These are phyloP conservation scores for Perca flavescens DNA, from an alignment of 2,113 vertebrate genomes.

Conservation along the genomic window DNA sequence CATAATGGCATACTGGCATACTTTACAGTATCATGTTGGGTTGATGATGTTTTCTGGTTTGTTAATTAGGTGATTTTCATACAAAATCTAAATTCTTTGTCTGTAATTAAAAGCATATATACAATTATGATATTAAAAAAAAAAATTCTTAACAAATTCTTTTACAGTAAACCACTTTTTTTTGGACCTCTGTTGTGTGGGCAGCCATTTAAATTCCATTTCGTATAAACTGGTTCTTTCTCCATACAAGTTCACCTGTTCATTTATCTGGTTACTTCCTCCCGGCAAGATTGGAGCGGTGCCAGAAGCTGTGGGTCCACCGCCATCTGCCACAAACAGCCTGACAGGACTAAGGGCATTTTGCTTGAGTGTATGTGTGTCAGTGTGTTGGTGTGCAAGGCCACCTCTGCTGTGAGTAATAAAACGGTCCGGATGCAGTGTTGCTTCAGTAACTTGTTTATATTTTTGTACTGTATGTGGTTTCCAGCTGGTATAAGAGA, in stretches of 20 bases:
- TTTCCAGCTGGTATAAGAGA: conserved; percentile 51
- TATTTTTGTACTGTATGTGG: conserved; percentile 48
- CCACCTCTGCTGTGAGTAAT: conserved; percentile 64
- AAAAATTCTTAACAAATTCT: not conserved
- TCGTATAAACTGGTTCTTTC: not conserved
- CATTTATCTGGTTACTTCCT: conserved; percentile 57
- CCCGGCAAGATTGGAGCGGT: conserved; percentile 50
- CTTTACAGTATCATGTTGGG: not conserved
- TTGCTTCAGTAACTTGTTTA: conserved; percentile 50
- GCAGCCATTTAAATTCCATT: not conserved
- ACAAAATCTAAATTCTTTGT: not conserved
- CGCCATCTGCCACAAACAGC: conserved; percentile 72
- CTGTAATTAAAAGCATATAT: not conserved
- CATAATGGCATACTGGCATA: not conserved
- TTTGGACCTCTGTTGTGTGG: not conserved
- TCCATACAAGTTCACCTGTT: conserved; percentile 57
- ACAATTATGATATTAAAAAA: not conserved
- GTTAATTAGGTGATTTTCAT: not conserved
- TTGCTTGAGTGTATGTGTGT: conserved; percentile 42
- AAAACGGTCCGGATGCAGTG: conserved; percentile 36
- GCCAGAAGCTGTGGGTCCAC: conserved; percentile 62
- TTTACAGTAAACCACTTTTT: not conserved
- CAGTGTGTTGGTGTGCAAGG: conserved; percentile 27
- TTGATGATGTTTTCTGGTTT: not conserved
- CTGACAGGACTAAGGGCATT: conserved; percentile 58